phyloP scores from a whole-genome alignment of 2,888 invertebrate genomes.

The Sialis fuliginosa region DNA sequence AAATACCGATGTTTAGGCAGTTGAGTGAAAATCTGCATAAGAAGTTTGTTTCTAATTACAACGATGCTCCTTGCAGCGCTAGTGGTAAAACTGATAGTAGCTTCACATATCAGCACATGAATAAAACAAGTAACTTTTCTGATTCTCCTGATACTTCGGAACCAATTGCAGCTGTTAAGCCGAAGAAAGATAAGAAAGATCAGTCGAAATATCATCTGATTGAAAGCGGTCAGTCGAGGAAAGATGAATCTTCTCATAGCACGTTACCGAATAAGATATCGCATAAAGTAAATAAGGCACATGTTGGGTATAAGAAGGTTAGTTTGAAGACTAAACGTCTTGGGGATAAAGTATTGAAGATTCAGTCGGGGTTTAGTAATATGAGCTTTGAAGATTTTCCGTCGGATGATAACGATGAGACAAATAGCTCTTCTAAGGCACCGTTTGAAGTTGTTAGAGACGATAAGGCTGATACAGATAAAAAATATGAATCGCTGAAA shows the following conservation, averaged over 20 bases:
- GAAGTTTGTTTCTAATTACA: background rate
- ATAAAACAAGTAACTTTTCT: no score
- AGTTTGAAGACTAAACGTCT: constrained; percentile 17
- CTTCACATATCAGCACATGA: no score
- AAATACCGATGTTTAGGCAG: background rate
- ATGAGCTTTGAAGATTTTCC: constrained; percentile 62
- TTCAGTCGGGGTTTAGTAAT: constrained; percentile 45
- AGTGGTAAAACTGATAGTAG: background rate
- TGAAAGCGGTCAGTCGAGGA: constrained; percentile 22
- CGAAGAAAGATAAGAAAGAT: constrained; percentile 21
- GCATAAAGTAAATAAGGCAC: constrained; percentile 17
- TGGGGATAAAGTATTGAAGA: constrained; percentile 14
- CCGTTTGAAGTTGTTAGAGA: constrained; percentile 47
- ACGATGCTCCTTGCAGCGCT: background rate
- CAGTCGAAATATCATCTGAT: constrained; percentile 33
- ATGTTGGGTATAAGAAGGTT: constrained; percentile 16
- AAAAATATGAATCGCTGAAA: constrained; percentile 25
- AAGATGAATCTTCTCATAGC: constrained; percentile 16
- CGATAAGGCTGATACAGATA: constrained; percentile 28
- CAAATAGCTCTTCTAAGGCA: constrained; percentile 25
- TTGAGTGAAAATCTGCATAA: background rate
- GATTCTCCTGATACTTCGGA: background rate
- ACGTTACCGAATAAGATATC: constrained; percentile 16
- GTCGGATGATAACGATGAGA: constrained; percentile 36
- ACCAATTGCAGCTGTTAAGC: background rate